Conservation (phyloP, 2,888 invertebrate genomes). For the Epirrita christyi region DNA sequence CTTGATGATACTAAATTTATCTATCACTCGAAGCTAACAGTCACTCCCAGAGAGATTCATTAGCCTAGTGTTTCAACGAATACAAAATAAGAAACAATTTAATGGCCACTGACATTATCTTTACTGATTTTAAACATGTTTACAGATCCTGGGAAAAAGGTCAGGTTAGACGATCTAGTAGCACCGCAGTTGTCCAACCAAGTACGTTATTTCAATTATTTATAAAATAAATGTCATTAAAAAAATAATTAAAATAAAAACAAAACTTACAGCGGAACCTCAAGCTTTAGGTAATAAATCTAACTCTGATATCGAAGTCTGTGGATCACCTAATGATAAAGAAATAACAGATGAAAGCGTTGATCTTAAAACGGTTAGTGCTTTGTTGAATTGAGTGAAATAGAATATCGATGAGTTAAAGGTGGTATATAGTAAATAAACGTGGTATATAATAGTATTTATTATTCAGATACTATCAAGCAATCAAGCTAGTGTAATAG, state of each 20-base stretch:
- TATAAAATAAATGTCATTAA: neutral
- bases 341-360: conserved; percentile 12
- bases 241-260: neutral
- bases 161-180: conserved; percentile 47
- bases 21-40: too few relatives aligned
- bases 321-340: neutral
- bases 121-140: conserved; percentile 12
- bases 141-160: conserved; percentile 72
- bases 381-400: neutral
- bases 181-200: conserved; percentile 21
- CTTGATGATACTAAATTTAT: too few relatives aligned
- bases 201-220: conserved; percentile 29
- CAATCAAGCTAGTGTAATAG: conserved; percentile 23
- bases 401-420: too few relatives aligned
- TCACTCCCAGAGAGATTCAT: too few relatives aligned
- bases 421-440: too few relatives aligned
- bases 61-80: too few relatives aligned
- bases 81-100: too few relatives aligned
- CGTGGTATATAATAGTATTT: neutral
- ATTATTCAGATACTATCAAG: conserved; percentile 31
- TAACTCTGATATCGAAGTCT: neutral
- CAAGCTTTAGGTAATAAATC: conserved; percentile 2
- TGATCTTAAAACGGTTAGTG: conserved; percentile 10
- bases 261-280: conserved; percentile 7
- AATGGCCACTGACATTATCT: too few relatives aligned